Percentiles rank a stretch among this genome's conserved stretches.
Conservation (phyloP, 2,888 invertebrate species). For the Rhingia campestris region DNA sequence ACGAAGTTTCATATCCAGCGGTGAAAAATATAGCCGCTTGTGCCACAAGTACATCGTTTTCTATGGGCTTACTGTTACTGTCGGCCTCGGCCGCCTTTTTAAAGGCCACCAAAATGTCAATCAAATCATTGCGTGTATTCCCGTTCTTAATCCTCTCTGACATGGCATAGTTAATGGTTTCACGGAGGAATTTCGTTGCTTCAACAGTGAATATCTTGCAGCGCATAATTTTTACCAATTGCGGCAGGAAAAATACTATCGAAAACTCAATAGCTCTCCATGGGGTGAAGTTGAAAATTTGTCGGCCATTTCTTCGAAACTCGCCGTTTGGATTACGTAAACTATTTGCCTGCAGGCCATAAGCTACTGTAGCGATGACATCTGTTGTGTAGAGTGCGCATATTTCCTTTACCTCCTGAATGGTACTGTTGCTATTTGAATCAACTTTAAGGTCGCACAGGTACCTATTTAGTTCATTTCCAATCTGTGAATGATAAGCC, state of each 20-base stretch:
- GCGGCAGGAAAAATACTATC: constrained; percentile 79
- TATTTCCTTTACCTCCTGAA: constrained; percentile 78
- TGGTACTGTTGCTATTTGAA: constrained; percentile 58
- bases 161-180: constrained; percentile 81
- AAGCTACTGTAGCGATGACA: constrained; percentile 80
- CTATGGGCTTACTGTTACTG: constrained; percentile 74
- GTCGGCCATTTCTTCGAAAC: constrained; percentile 78
- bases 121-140: constrained; percentile 82
- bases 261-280: constrained; percentile 78
- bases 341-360: constrained; percentile 80
- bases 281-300: constrained; percentile 75
- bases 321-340: constrained; percentile 79
- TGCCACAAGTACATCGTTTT: constrained; percentile 79
- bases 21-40: constrained; percentile 81
- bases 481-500: constrained; percentile 75
- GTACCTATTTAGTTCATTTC: constrained; percentile 77
- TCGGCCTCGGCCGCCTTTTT: constrained; percentile 76
- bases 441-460: constrained; percentile 59
- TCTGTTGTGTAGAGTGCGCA: constrained; percentile 80
- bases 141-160: constrained; percentile 81
- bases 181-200: constrained; percentile 80
- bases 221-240: constrained; percentile 77
- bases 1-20: constrained; percentile 82
- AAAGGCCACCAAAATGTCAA: constrained; percentile 83
- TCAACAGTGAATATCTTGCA: constrained; percentile 78